Evolutionary conservation across 2,888 invertebrate genomes (phyloP), one percentile per base, ranked within the genome.

Genomic region (Amitus sp.): DNA sequence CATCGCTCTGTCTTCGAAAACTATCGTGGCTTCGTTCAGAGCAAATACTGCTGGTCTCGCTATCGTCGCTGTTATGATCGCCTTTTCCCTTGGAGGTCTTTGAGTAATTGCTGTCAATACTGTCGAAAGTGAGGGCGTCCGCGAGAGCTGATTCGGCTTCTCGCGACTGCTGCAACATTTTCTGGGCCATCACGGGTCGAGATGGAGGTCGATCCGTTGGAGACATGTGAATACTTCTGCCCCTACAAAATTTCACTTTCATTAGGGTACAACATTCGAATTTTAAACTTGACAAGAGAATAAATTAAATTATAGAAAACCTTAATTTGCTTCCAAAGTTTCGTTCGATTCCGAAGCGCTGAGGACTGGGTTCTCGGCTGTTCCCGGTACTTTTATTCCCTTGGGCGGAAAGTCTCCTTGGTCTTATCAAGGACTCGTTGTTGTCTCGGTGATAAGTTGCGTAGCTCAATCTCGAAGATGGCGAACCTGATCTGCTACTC

Each of bases 21-120:
- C 93, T 93, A 80, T 94, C 93, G 70, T 92, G 88, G 47, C 94
- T 94, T 20, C 94, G 85, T 74, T 97, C 97, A 0, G 96, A 97
- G 80, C 96, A 96, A 9, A 98, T 92, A 76, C 96, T 96, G 45
- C 96, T 97, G 0, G 96, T 96, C 82, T 98, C 97, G 6, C 96
- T 95, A 75, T 95, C 95, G 71, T 92, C 92, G 10, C 90, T 91
- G 37, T 37, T 37, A 74, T 90, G 91, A 74, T 95, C 94, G 20
- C 80, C 81, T 64, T 82, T 82, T 19, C 73, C 75, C 50, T 79
- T 73, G 2, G 78, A 74, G 10, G 78, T 73, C 59, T 80, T 74
- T 0, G 68, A 68, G 40, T 76, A 80, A 62, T n/a, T n/a, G n/a
- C 73, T 79, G 23, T 82, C 80, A 45, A 78, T 78, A 55, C 74